Base-by-base conservation (phyloP, 2,888 invertebrate species). In the Antheraea assamensis region DNA sequence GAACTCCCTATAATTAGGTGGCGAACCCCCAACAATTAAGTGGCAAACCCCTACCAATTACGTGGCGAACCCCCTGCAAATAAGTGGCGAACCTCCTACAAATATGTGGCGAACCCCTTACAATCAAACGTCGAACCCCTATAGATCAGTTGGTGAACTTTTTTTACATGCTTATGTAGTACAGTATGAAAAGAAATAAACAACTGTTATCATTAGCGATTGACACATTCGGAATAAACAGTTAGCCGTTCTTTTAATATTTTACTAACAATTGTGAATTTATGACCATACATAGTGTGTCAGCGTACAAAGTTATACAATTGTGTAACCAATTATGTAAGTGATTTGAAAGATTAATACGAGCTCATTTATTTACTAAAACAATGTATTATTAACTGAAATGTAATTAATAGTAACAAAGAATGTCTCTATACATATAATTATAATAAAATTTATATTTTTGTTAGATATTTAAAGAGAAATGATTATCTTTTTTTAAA, bases 311-410 rank as follows among this genome's bases (percentile, higher is more conserved):
- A 35, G 35, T 35, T 35, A 35, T 42, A 42, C 13, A 42, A 42
- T 42, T 42, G 0, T 42, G 42, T 42, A 42, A 42, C 2, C 42
- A 42, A 13, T 13, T 49, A 19, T 49, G 19, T 49, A 49, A 49
- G 49, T 49, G 19, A 21, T 52, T 52, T 5, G 21, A 19, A 52
- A 52, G 3, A 19, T 19, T 52, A 52, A 21, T 52, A 3, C 19
- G 21, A 52, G 21, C 21, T 52, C 52, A 55, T 61, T 24, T 58
- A 24, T 61, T 35, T 58, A 71, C 71, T 58, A 19, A 64, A 47
- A 72, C 13, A 13, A 19, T 72, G 17, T 58, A 71, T 30, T 58
- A 71, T 30, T 52, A 71, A 71, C 55, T 1, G 24, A 42, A 72
- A 64, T n/a, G 42, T 64, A 72, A 64, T 21, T 47, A 47, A 24